Conservation (phyloP, 2,888 invertebrate species). For the Tetragonula carbonaria region DNA sequence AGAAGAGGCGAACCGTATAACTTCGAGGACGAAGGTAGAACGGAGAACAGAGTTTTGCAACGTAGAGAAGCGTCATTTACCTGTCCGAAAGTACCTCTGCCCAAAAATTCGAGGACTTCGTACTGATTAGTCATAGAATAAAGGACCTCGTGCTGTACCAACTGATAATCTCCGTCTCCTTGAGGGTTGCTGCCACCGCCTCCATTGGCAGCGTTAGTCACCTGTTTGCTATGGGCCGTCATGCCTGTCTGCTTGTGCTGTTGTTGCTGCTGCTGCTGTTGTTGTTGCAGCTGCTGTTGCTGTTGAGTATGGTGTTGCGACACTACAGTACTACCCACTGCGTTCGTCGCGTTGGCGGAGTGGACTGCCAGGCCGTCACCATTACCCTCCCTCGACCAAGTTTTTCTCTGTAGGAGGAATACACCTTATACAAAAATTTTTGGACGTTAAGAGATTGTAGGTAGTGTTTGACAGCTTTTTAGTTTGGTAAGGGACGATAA, state of each 20-base stretch:
- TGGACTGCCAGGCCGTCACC: constrained; percentile 85
- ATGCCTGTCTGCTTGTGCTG: constrained; percentile 87
- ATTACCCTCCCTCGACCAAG: constrained; percentile 88
- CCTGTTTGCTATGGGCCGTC: constrained; percentile 93
- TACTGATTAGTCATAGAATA: constrained; percentile 98
- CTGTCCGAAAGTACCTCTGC: constrained; percentile 98
- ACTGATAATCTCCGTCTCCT: constrained; percentile 98
- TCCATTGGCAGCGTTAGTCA: constrained; percentile 90
- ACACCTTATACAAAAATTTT: constrained; percentile 71
- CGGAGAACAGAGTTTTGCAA: neutral
- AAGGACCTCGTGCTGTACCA: constrained; percentile 99
- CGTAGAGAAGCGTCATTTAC: constrained; percentile 73
- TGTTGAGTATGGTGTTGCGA: constrained; percentile 81
- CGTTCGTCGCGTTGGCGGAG: constrained; percentile 83
- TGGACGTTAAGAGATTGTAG: constrained; percentile 57
- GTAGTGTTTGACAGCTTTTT: constrained; percentile 5
- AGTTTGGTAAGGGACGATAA: constrained; percentile 13
- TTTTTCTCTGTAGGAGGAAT: constrained; percentile 85
- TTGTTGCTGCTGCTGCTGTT: constrained; percentile 83
- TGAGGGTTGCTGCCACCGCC: constrained; percentile 86
- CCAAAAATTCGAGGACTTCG: constrained; percentile 99
- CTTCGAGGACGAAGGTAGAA: neutral
- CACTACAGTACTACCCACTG: constrained; percentile 84
- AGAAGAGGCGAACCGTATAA: neutral
- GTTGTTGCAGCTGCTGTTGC: constrained; percentile 83